Evolutionary conservation across 2,113 vertebrate species (phyloP).

Genomic region (Dolichallabes microphthalmus): DNA sequence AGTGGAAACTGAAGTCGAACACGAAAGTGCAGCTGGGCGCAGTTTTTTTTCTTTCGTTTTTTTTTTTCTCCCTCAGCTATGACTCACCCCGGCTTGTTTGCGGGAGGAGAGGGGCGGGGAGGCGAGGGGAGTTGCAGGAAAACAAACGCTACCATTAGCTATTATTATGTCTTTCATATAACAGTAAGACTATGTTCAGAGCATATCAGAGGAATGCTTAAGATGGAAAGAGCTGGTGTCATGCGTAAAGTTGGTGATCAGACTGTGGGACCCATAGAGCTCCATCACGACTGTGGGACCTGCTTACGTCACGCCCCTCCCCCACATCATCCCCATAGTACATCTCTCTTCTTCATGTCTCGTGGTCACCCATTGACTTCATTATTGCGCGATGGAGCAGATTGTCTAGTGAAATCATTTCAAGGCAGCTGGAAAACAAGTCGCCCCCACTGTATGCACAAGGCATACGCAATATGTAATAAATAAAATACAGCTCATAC

Average conservation of each 20-base stretch:
- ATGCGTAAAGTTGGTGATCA: conserved; percentile 35
- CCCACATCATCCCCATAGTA: conserved; percentile 4
- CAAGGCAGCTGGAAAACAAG: conserved; percentile 26
- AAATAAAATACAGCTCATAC: neutral
- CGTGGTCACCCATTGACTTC: conserved; percentile 34
- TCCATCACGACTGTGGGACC: conserved; percentile 31
- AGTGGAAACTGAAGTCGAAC: neutral
- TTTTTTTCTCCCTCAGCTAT: conserved; percentile 55
- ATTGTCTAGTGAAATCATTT: conserved; percentile 27
- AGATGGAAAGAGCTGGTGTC: neutral
- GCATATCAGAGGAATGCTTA: neutral
- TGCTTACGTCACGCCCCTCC: conserved; percentile 32
- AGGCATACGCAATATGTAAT: neutral
- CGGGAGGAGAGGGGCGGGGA: conserved; percentile 65
- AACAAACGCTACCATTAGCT: conserved; percentile 56
- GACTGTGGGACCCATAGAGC: conserved; percentile 31
- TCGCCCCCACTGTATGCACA: conserved; percentile 10
- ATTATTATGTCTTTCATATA: conserved; percentile 17
- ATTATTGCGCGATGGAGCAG: conserved; percentile 41
- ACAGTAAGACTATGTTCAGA: neutral
- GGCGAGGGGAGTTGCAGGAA: conserved; percentile 44
- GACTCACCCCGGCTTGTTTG: conserved; percentile 79
- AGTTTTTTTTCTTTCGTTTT: conserved; percentile 44
- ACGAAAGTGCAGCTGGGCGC: conserved; percentile 56
- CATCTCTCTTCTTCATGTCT: conserved; percentile 22